Percentiles rank a stretch among this genome's conserved stretches.
These are phyloP conservation scores for Notocelia uddmanniana DNA, from an alignment of 2,888 invertebrate species.

Conservation along the genomic window DNA sequence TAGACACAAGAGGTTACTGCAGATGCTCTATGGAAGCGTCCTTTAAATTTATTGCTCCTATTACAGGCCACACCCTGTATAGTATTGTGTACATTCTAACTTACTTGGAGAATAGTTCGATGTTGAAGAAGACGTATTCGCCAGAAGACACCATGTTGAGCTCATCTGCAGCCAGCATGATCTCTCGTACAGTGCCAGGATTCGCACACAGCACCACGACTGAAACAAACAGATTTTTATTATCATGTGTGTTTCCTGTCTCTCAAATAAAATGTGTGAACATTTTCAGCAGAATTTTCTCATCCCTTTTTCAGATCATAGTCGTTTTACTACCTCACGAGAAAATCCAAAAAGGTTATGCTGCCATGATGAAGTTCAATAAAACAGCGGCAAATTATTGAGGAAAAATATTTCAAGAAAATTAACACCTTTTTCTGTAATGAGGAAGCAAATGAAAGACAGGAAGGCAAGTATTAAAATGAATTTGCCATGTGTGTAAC, in stretches of 20 bases:
- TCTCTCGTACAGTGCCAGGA: constrained; percentile 94
- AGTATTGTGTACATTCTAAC: constrained; percentile 55
- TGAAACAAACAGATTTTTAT: constrained; percentile 84
- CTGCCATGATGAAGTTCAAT: background rate
- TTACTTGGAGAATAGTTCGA: constrained; percentile 98
- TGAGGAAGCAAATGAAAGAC: background rate
- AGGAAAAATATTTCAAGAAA: background rate
- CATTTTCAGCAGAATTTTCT: too few relatives aligned
- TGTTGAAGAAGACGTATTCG: constrained; percentile 99
- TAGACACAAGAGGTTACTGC: too few relatives aligned
- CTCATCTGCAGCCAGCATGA: constrained; percentile 97
- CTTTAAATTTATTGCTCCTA: too few relatives aligned
- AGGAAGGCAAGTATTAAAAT: background rate
- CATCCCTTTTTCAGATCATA: too few relatives aligned
- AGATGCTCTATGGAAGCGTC: too few relatives aligned
- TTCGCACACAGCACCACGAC: constrained; percentile 98
- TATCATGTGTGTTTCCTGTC: background rate
- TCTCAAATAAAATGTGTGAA: too few relatives aligned
- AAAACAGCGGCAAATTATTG: background rate
- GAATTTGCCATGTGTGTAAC: background rate
- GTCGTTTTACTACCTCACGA: too few relatives aligned
- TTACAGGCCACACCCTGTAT: too few relatives aligned
- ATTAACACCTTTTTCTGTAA: background rate
- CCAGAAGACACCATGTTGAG: constrained; percentile 98
- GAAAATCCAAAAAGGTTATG: too few relatives aligned